These are phyloP conservation scores for Clanis bilineata DNA, from an alignment of 2,888 invertebrate species.

Conservation along the genomic window DNA sequence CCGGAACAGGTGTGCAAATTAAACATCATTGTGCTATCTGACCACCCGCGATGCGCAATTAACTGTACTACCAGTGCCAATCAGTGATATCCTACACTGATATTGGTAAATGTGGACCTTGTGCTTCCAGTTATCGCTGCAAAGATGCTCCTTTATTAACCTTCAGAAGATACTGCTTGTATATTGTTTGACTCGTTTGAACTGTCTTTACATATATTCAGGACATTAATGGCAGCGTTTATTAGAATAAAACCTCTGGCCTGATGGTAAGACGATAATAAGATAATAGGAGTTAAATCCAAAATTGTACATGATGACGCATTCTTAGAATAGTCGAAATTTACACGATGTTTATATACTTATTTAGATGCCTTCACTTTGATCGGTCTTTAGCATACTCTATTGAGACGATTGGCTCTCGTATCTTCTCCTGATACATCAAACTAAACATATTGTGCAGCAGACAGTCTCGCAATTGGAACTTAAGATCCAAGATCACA, in stretches of 20 bases:
- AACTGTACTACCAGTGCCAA: background rate
- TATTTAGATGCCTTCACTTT: too few species aligned
- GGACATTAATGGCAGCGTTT: background rate
- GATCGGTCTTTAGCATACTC: too few species aligned
- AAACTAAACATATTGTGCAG: too few species aligned
- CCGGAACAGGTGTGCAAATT: constrained; percentile 3
- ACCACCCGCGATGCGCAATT: constrained; percentile 10
- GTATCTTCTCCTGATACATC: too few species aligned
- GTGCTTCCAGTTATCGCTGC: background rate
- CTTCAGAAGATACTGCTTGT: background rate
- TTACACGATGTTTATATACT: too few species aligned
- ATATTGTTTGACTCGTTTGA: background rate
- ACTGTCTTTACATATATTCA: background rate
- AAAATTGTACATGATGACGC: too few species aligned
- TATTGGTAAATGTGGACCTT: background rate
- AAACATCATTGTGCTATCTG: background rate
- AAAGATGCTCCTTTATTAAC: background rate
- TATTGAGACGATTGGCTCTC: too few species aligned
- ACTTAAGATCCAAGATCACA: too few species aligned
- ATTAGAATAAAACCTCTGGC: background rate
- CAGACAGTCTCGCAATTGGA: too few species aligned
- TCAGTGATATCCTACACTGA: constrained; percentile 1
- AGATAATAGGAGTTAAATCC: too few species aligned
- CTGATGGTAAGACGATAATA: background rate
- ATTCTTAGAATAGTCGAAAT: too few species aligned